phyloP scores from a whole-genome alignment of 53 echinoderm and acorn worm genomes.

The Zoroaster sp. region DNA sequence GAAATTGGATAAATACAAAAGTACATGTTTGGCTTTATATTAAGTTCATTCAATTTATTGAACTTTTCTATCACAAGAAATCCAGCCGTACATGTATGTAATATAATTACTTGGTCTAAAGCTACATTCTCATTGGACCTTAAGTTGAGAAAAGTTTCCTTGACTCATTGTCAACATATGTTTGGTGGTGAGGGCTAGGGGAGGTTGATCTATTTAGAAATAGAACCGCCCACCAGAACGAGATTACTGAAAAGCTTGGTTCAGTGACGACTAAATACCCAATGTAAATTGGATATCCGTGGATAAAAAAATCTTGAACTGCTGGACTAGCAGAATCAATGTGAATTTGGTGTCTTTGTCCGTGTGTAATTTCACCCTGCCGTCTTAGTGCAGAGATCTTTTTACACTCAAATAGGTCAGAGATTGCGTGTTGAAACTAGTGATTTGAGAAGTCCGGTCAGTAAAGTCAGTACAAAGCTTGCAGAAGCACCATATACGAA shows the following conservation, averaged over 20 bases:
- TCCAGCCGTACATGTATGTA: too few relatives aligned
- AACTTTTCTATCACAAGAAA: too few relatives aligned
- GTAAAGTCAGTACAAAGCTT: background rate
- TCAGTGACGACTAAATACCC: background rate
- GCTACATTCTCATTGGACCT: too few relatives aligned
- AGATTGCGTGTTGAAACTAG: constrained; percentile 3
- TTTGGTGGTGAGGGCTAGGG: too few relatives aligned
- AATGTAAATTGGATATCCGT: background rate
- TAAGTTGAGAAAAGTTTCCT: too few relatives aligned
- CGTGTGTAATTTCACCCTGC: constrained; percentile 8
- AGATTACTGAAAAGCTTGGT: background rate
- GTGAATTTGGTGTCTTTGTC: background rate
- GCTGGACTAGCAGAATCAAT: background rate
- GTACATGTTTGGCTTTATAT: too few relatives aligned
- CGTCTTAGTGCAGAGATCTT: background rate
- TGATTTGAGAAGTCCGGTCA: background rate
- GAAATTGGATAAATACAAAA: too few relatives aligned
- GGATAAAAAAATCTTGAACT: background rate
- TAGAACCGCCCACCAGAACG: too few relatives aligned
- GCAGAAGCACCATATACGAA: background rate
- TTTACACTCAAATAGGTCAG: background rate
- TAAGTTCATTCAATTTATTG: too few relatives aligned
- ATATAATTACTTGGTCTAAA: too few relatives aligned
- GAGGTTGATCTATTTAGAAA: too few relatives aligned
- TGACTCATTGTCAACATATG: too few relatives aligned